These are phyloP conservation scores for Xestia ashworthii DNA, from an alignment of 2,888 invertebrate genomes.

Conservation along the genomic window DNA sequence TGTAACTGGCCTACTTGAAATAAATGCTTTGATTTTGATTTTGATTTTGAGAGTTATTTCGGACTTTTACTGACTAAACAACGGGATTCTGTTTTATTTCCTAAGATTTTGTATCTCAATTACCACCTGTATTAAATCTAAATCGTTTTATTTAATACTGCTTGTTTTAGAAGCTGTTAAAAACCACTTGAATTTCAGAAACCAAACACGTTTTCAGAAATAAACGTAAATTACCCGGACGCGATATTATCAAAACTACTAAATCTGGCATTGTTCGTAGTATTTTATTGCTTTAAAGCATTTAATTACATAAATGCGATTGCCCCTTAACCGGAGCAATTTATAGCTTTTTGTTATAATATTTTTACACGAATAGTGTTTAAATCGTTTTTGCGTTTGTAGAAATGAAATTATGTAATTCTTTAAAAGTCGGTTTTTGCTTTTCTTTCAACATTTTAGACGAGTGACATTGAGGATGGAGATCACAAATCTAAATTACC, in stretches of 20 bases:
- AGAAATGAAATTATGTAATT: not conserved
- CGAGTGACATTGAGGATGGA: not conserved
- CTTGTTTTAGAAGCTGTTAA: constrained; percentile 27
- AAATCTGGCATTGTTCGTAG: constrained; percentile 41
- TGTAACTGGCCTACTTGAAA: too few relatives aligned
- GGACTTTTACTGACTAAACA: not conserved
- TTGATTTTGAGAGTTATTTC: too few relatives aligned
- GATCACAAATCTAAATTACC: not conserved
- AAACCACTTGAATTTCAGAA: constrained; percentile 25
- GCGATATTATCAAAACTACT: constrained; percentile 50
- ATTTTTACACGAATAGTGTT: constrained; percentile 43
- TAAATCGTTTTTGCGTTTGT: not conserved
- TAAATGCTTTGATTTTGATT: too few relatives aligned
- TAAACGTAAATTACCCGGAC: constrained; percentile 28
- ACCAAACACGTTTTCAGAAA: constrained; percentile 31
- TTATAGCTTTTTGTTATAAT: constrained; percentile 32
- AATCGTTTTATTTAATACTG: constrained; percentile 13
- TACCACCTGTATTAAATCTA: not conserved
- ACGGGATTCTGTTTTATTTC: not conserved
- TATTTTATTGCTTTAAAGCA: constrained; percentile 52
- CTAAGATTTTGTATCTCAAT: not conserved
- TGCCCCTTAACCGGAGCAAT: constrained; percentile 28
- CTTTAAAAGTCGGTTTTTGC: not conserved
- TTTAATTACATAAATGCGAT: constrained; percentile 46
- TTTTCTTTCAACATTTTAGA: not conserved